Percentiles rank a stretch among this genome's conserved stretches.
These are phyloP conservation scores for Crocidura indochinensis DNA, from an alignment of 2,797 vertebrate genomes.

Conservation along the genomic window DNA sequence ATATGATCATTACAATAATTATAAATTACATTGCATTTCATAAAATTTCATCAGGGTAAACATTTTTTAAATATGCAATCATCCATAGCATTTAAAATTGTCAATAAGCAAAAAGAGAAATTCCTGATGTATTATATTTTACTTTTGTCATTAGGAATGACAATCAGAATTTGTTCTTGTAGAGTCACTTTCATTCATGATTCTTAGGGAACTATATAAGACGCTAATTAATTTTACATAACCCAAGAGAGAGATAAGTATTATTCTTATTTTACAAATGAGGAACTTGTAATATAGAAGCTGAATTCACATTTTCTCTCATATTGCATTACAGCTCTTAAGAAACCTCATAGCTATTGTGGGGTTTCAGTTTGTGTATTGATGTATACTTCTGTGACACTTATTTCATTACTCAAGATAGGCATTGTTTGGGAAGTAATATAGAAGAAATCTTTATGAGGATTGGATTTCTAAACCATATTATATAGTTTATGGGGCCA, in stretches of 20 bases:
- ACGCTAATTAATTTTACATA: slow-evolving; percentile 71
- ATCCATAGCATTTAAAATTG: slow-evolving; percentile 45
- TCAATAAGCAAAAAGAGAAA: slow-evolving; percentile 21
- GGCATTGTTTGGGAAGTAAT: slow-evolving; percentile 51
- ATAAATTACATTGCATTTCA: neutral
- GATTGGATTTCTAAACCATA: neutral
- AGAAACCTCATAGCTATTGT: neutral
- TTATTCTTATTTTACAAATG: slow-evolving; percentile 51
- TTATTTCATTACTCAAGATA: slow-evolving; percentile 59
- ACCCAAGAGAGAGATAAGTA: slow-evolving; percentile 57
- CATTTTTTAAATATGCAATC: slow-evolving; percentile 21
- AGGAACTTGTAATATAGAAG: slow-evolving; percentile 8
- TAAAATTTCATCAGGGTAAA: slow-evolving; percentile 24
- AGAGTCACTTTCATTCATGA: slow-evolving; percentile 42
- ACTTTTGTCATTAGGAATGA: slow-evolving; percentile 58
- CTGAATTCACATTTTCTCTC: slow-evolving; percentile 49
- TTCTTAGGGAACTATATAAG: slow-evolving; percentile 66
- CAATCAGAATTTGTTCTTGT: slow-evolving; percentile 46
- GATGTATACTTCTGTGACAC: slow-evolving; percentile 1
- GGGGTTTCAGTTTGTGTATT: slow-evolving; percentile 29
- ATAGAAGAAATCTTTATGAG: slow-evolving; percentile 42
- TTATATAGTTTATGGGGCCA: neutral
- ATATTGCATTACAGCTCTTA: slow-evolving; percentile 47
- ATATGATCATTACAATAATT: neutral
- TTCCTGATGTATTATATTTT: slow-evolving; percentile 54